Evolutionary conservation across 2,888 invertebrate species (phyloP), one percentile per base, ranked within the genome.

Genomic region (Sphinx pinastri): DNA sequence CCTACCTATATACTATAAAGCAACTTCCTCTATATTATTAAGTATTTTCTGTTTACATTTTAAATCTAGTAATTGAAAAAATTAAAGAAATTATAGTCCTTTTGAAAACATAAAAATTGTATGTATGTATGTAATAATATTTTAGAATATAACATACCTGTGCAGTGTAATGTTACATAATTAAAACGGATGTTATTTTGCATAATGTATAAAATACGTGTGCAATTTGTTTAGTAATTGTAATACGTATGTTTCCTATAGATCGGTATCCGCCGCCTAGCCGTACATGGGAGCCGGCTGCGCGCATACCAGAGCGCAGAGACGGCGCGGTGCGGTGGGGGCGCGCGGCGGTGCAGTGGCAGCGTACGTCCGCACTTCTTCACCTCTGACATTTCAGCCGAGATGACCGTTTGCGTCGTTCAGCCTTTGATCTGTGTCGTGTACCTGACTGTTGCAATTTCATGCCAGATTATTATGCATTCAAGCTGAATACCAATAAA

Each of bases 371-470:
- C 73, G 76, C 78, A 78, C 63, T 47, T 75, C 73, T 70, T 81
- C 85, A 92, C 90, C 91, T 88, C 81, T 90, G 91, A 83, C 90
- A 92, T 92, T 92, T 90, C 73, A 73, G 75, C 79, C 84, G 84
- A 87, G 90, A 92, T 88, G 90, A 87, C 90, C 88, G 86, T 84
- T 87, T 85, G 84, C 84, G 81, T 81, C 79, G 79, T 81, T 78
- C 84, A 88, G 88, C 86, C 88, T 90, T 87, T 92, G 88, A 91
- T 91, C 90, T 89, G 83, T 82, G 83, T 84, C 79, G 76, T 79
- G 82, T 81, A 80, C 79, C 76, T 80, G 79, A 82, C 87, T 88
- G 82, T 85, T 87, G 89, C 84, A 88, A 89, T 88, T 89, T 89
- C 87, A 89, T 88, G 85, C 85, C 79, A 87, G 83, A 88, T 89